These are phyloP conservation scores for Heliconius hortense DNA, from an alignment of 2,888 invertebrate species.

Conservation along the genomic window DNA sequence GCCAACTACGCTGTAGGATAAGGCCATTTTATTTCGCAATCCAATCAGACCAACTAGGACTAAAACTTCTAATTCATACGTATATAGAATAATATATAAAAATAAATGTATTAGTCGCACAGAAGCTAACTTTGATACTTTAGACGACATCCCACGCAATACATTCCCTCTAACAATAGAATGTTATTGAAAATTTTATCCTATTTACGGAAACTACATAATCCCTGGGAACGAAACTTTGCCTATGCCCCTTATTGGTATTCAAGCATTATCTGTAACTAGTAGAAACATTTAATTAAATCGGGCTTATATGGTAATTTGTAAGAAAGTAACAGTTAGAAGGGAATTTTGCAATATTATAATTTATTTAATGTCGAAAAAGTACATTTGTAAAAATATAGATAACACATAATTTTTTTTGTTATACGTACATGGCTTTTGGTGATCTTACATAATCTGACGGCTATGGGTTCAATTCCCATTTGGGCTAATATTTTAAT, in stretches of 20 bases:
- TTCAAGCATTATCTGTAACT: neutral
- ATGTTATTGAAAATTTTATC: conserved; percentile 6
- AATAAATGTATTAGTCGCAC: neutral
- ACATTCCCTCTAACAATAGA: neutral
- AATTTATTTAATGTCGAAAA: neutral
- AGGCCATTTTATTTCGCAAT: too few species aligned
- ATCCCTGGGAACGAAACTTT: neutral
- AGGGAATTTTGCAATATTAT: neutral
- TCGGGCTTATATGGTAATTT: neutral
- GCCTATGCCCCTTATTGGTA: conserved; percentile 8
- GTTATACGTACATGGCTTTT: too few species aligned
- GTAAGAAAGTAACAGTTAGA: neutral
- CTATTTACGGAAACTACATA: conserved; percentile 16
- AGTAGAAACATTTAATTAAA: conserved; percentile 3
- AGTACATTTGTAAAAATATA: too few species aligned
- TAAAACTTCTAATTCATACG: neutral
- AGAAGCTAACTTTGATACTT: neutral
- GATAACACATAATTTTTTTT: too few species aligned
- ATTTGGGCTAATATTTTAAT: too few species aligned
- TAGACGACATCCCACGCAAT: neutral
- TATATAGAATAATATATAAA: neutral
- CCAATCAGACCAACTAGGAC: neutral
- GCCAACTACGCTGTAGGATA: too few species aligned
- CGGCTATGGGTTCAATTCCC: too few species aligned
- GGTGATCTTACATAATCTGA: too few species aligned